Percentiles rank a stretch among this genome's conserved stretches.
Evolutionary conservation across 2,888 invertebrate genomes (phyloP).

Genomic region (Volucella inflata): DNA sequence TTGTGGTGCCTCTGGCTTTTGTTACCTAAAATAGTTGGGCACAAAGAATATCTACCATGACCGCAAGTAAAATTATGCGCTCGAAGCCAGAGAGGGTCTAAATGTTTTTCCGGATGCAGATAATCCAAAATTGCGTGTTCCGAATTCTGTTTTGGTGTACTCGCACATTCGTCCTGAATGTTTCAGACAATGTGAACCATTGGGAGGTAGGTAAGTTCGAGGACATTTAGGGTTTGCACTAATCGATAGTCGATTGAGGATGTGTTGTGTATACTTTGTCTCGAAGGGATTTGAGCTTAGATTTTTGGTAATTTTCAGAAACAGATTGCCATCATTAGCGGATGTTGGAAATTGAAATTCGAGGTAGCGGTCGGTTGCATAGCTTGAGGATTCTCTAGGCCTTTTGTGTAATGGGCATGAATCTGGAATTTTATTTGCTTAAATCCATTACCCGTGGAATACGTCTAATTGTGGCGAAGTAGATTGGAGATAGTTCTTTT

Average conservation of each 20-base stretch:
- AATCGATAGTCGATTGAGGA: background rate
- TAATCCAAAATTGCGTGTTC: conserved; percentile 66
- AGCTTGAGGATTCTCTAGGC: too few relatives aligned
- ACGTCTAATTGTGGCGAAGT: too few relatives aligned
- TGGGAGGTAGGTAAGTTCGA: background rate
- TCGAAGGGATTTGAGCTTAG: conserved; percentile 20
- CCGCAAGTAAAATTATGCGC: conserved; percentile 21
- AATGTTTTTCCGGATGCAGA: conserved; percentile 40
- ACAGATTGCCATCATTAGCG: conserved; percentile 15
- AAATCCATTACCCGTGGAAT: too few relatives aligned
- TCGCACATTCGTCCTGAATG: conserved; percentile 26
- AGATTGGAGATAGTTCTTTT: too few relatives aligned
- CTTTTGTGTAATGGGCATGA: too few relatives aligned
- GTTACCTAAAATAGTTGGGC: conserved; percentile 1
- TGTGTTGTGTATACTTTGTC: background rate
- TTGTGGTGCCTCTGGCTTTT: conserved; percentile 20
- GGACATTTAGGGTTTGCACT: background rate
- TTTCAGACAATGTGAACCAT: conserved; percentile 20
- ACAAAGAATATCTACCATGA: conserved; percentile 8
- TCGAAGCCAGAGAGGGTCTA: background rate
- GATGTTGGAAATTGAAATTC: background rate
- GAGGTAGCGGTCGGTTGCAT: too few relatives aligned
- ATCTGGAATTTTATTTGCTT: too few relatives aligned
- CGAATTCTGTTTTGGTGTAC: conserved; percentile 54
- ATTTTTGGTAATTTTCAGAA: background rate